phyloP scores from a whole-genome alignment of 2,797 vertebrate genomes.

The Pampus argenteus region DNA sequence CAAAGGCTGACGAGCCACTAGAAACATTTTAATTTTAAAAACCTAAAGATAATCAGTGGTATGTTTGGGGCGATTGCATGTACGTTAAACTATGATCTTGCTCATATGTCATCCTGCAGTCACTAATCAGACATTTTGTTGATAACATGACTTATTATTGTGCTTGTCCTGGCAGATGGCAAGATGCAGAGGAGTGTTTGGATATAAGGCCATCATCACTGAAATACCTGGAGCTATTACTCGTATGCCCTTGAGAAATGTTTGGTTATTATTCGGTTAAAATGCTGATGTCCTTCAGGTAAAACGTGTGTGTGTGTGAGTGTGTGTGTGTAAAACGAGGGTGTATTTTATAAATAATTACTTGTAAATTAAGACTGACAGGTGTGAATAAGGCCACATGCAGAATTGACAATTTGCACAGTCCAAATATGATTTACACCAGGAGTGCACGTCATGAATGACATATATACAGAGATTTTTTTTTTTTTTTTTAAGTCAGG shows the following conservation, averaged over 20 bases:
- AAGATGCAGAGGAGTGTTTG: conserved; percentile 18
- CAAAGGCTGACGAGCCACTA: too few relatives aligned
- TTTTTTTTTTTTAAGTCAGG: conserved; percentile 11
- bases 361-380: conserved; percentile 18
- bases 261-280: conserved; percentile 10
- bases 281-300: conserved; percentile 28
- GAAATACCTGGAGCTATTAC: conserved; percentile 32
- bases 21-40: too few relatives aligned
- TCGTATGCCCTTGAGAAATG: conserved; percentile 16
- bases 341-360: conserved; percentile 20
- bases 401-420: neutral
- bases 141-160: conserved; percentile 24
- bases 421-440: conserved; percentile 14
- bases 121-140: conserved; percentile 42
- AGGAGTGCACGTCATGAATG: neutral
- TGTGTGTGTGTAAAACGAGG: neutral
- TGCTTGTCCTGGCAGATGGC: conserved; percentile 7
- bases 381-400: neutral
- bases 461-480: too few relatives aligned
- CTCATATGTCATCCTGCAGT: conserved; percentile 1
- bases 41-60: too few relatives aligned
- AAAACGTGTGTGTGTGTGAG: neutral
- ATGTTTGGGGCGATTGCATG: too few relatives aligned
- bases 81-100: too few relatives aligned
- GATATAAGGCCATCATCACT: conserved; percentile 42